Evolutionary conservation across 2,888 invertebrate genomes (phyloP).

Genomic region (Schizotus pectinicornis): DNA sequence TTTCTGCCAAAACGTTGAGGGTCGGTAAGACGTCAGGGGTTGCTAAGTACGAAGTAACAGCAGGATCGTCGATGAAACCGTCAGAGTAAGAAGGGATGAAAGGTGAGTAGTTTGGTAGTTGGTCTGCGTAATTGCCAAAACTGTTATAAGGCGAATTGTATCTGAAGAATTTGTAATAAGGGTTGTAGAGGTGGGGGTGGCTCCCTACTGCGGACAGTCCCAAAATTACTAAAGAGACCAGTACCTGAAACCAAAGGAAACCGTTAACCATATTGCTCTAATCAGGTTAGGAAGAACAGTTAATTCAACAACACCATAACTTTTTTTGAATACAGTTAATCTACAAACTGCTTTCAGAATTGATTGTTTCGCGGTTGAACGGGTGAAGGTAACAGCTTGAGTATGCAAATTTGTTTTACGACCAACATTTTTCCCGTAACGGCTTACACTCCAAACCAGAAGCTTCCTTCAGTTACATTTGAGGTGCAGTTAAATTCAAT

Average conservation of each 20-base stretch:
- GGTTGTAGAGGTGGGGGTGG: slow-evolving; percentile 29
- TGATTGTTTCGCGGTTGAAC: too few relatives aligned
- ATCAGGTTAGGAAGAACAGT: too few relatives aligned
- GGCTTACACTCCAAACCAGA: too few relatives aligned
- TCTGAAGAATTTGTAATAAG: slow-evolving; percentile 30
- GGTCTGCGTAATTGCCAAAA: slow-evolving; percentile 23
- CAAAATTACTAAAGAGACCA: slow-evolving; percentile 1
- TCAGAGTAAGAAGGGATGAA: slow-evolving; percentile 25
- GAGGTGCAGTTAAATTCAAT: too few relatives aligned
- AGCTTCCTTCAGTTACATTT: too few relatives aligned
- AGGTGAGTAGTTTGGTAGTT: slow-evolving; percentile 24
- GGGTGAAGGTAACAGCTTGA: too few relatives aligned
- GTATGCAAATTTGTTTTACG: too few relatives aligned
- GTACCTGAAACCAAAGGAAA: slow-evolving; percentile 14
- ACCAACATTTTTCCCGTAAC: too few relatives aligned
- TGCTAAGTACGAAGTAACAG: slow-evolving; percentile 27
- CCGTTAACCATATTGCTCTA: too few relatives aligned
- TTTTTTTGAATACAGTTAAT: too few relatives aligned
- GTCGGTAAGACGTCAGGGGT: slow-evolving; percentile 41
- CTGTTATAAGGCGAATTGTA: slow-evolving; percentile 25
- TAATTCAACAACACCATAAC: too few relatives aligned
- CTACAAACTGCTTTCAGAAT: too few relatives aligned
- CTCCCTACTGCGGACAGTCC: slow-evolving; percentile 2
- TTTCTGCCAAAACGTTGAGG: slow-evolving; percentile 52
- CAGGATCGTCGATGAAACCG: slow-evolving; percentile 25